A percentile compares a stretch with the other conserved stretches of the same genome.
Evolutionary conservation across 1,140 invertebrate genomes (phyloP).

Genomic region (Zaprionus africanus): DNA sequence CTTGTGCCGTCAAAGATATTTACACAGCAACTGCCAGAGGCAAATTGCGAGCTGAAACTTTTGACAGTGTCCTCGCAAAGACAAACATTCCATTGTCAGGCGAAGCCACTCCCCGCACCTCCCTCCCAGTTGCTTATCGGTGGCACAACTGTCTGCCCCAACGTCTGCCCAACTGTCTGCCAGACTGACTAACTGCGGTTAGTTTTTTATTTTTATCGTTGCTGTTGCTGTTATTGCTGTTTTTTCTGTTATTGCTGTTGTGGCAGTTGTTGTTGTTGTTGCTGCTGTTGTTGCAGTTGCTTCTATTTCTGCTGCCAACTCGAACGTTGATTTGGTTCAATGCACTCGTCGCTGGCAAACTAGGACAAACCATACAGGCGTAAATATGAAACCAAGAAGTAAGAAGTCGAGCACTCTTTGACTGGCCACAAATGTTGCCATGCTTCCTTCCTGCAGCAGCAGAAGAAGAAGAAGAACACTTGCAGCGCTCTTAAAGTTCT

Average conservation of each 20-base stretch:
- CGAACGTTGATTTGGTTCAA: slow-evolving; percentile 13
- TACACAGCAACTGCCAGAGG: slow-evolving; percentile 11
- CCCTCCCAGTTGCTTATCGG: too few relatives aligned
- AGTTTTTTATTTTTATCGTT: slow-evolving; percentile 1
- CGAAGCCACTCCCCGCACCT: background rate
- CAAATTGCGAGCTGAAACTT: slow-evolving; percentile 28
- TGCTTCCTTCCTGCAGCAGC: background rate
- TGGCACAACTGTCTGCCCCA: background rate
- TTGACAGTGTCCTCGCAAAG: slow-evolving; percentile 28
- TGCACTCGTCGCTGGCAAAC: slow-evolving; percentile 41
- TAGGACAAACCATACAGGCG: slow-evolving; percentile 57
- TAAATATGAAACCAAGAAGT: slow-evolving; percentile 28
- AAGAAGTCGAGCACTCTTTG: slow-evolving; percentile 2
- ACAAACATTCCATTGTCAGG: slow-evolving; percentile 31
- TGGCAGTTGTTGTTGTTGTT: slow-evolving; percentile 2
- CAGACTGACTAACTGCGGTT: slow-evolving; percentile 19
- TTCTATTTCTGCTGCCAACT: slow-evolving; percentile 6
- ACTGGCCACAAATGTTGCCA: background rate
- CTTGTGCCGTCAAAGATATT: slow-evolving; percentile 34
- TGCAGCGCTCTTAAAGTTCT: background rate
- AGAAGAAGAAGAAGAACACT: background rate
- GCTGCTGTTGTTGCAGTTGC: slow-evolving; percentile 8
- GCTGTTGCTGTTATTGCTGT: too few relatives aligned
- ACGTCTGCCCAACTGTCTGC: slow-evolving; percentile 11
- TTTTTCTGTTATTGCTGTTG: background rate